phyloP scores from a whole-genome alignment of 2,797 vertebrate genomes.

The Spondyliosoma cantharus region DNA sequence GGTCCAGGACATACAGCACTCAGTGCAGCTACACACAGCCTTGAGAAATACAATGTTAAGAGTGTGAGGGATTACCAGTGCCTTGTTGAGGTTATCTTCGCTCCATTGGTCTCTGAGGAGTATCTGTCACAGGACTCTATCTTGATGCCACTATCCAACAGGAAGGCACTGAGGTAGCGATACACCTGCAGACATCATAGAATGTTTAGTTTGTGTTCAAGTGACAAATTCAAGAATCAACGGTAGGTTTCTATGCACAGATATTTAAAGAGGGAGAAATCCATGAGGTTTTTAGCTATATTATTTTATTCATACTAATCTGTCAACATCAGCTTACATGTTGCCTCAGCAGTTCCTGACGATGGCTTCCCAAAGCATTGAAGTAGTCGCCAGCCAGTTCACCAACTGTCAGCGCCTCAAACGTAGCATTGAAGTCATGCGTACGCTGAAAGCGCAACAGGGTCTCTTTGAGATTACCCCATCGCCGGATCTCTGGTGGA shows the following conservation, averaged over 20 bases:
- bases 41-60: not conserved
- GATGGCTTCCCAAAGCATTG: slow-evolving; percentile 84
- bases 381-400: slow-evolving; percentile 90
- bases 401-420: slow-evolving; percentile 89
- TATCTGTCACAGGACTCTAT: slow-evolving; percentile 92
- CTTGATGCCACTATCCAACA: slow-evolving; percentile 92
- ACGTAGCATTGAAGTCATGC: slow-evolving; percentile 89
- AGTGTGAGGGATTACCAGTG: slow-evolving; percentile 84
- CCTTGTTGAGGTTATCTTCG: slow-evolving; percentile 91
- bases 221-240: not conserved
- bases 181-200: slow-evolving; percentile 83
- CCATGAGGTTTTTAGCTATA: not conserved
- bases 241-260: not conserved
- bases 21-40: not conserved
- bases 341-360: slow-evolving; percentile 90
- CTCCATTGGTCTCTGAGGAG: slow-evolving; percentile 94
- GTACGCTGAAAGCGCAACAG: slow-evolving; percentile 90
- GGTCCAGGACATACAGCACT: not conserved
- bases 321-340: slow-evolving; percentile 82
- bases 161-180: slow-evolving; percentile 92
- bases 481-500: slow-evolving; percentile 89
- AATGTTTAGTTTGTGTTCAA: not conserved
- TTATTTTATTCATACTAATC: not conserved
- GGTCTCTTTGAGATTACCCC: slow-evolving; percentile 91
- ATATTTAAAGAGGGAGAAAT: not conserved